A percentile compares a stretch with the other conserved stretches of the same genome.
These are phyloP conservation scores for Urocitellus parryii DNA, from an alignment of 2,113 vertebrate species.

Conservation along the genomic window DNA sequence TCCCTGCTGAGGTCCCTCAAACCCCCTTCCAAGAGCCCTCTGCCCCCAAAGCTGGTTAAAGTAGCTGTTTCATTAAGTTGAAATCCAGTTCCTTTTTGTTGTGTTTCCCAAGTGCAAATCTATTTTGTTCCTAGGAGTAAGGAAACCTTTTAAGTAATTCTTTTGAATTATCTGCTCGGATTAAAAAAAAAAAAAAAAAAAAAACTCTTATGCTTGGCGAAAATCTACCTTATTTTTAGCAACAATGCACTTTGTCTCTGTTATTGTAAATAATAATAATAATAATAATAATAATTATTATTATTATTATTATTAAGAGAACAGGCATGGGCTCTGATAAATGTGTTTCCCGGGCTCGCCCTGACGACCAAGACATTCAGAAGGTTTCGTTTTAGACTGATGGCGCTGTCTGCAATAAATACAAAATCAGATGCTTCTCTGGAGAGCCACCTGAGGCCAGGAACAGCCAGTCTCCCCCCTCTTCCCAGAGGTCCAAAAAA, in stretches of 20 bases:
- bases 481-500: not conserved
- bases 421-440: rapidly evolving
- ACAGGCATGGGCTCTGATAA: not conserved
- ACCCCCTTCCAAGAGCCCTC: not conserved
- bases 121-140: not conserved
- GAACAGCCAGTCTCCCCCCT: not conserved
- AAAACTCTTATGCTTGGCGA: not conserved
- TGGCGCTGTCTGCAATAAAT: not conserved
- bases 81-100: not conserved
- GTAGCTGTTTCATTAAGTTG: not conserved
- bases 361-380: not conserved
- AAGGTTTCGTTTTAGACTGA: not conserved
- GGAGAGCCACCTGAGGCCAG: not conserved
- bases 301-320: not conserved
- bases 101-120: not conserved
- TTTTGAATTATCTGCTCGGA: not conserved
- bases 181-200: not conserved
- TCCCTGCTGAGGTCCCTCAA: not conserved
- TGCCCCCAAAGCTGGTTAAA: not conserved
- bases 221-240: not conserved
- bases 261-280: no score
- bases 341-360: not conserved
- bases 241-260: not conserved
- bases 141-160: not conserved
- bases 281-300: no score